phyloP scores from a whole-genome alignment of 2,888 invertebrate species.

The Psococerastis gibbosa region DNA sequence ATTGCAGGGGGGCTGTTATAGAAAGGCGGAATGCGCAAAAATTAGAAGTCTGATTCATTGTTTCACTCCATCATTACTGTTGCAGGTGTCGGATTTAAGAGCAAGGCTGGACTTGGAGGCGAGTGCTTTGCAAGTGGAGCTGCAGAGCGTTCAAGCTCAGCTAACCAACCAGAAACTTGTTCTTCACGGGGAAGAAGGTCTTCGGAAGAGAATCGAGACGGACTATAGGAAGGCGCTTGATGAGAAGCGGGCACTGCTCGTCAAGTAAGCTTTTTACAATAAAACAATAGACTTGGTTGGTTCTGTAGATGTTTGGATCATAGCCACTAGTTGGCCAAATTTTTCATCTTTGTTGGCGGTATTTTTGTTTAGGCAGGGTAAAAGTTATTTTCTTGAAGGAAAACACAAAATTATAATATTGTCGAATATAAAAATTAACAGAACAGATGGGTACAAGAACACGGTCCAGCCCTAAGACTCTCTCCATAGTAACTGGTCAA shows the following conservation, averaged over 20 bases:
- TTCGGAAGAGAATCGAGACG: slow-evolving; percentile 22
- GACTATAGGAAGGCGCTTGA: slow-evolving; percentile 19
- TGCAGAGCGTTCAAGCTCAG: slow-evolving; percentile 22
- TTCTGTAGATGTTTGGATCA: no score
- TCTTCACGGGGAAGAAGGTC: slow-evolving; percentile 22
- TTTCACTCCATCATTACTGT: background rate
- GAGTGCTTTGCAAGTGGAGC: slow-evolving; percentile 20
- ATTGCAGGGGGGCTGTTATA: no score
- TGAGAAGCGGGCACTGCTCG: slow-evolving; percentile 17
- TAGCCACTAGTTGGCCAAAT: no score
- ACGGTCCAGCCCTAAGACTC: no score
- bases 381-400: no score
- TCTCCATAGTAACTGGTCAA: no score
- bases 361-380: no score
- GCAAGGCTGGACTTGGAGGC: slow-evolving; percentile 21
- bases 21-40: background rate
- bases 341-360: no score
- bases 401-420: no score
- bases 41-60: background rate
- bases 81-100: slow-evolving; percentile 14
- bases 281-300: no score
- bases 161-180: slow-evolving; percentile 22
- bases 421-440: no score
- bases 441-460: no score
- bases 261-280: slow-evolving; percentile 14